Evolutionary conservation across 1,140 invertebrate genomes (phyloP).

Genomic region (Drosophila saltans): DNA sequence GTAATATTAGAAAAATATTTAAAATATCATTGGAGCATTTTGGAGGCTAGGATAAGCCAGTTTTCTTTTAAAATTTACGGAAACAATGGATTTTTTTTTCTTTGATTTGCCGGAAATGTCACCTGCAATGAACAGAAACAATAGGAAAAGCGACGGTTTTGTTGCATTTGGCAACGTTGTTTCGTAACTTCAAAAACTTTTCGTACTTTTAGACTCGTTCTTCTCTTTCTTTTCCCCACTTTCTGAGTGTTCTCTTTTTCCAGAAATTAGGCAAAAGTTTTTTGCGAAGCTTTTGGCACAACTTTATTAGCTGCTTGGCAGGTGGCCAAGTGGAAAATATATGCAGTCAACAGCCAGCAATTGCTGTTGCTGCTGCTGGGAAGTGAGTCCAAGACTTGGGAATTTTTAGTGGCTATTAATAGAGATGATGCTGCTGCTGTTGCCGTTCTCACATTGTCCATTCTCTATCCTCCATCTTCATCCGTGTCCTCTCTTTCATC

Average conservation of each 20-base stretch:
- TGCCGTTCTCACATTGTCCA: neutral
- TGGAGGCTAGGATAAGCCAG: no score
- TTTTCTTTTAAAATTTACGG: no score
- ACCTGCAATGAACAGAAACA: neutral
- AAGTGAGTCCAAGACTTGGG: slow-evolving; percentile 21
- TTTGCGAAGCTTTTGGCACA: slow-evolving; percentile 26
- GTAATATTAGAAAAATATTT: no score
- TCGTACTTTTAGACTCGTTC: slow-evolving; percentile 15
- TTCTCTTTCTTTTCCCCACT: slow-evolving; percentile 2
- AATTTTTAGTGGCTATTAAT: slow-evolving; percentile 43
- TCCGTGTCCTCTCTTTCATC: neutral
- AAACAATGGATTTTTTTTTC: neutral
- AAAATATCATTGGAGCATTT: no score
- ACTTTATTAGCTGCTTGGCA: slow-evolving; percentile 73
- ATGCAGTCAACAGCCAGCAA: slow-evolving; percentile 14
- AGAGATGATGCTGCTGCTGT: slow-evolving; percentile 20
- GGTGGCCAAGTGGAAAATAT: slow-evolving; percentile 55
- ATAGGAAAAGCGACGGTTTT: neutral
- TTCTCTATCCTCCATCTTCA: neutral
- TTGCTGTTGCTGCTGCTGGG: slow-evolving; percentile 8
- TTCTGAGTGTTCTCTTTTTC: slow-evolving; percentile 29
- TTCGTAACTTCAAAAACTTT: neutral
- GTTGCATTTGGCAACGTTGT: neutral
- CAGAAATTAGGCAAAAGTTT: slow-evolving; percentile 70
- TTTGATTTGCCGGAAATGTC: slow-evolving; percentile 5